A percentile compares a stretch with the other conserved stretches of the same genome.
Evolutionary conservation across 2,797 vertebrate genomes (phyloP).

Genomic region (Knipowitschia caucasica): DNA sequence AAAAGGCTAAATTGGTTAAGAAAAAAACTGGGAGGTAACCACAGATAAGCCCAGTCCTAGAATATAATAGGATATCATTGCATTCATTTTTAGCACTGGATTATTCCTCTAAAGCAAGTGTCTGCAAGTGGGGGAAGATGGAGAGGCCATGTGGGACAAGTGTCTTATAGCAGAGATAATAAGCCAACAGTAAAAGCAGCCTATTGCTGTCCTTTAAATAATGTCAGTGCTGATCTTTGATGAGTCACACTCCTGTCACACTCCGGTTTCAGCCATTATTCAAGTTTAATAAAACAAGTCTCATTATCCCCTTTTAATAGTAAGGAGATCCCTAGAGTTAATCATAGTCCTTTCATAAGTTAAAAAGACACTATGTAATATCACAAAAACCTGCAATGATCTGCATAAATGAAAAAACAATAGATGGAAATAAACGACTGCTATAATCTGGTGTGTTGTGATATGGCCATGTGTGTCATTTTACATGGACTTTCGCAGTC

Average conservation of each 20-base stretch:
- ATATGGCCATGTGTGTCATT: too few relatives aligned
- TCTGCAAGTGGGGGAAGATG: slow-evolving; percentile 3
- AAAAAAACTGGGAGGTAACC: too few relatives aligned
- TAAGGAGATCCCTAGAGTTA: slow-evolving; percentile 16
- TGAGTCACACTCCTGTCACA: slow-evolving; percentile 37
- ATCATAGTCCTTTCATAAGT: too few relatives aligned
- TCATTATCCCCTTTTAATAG: slow-evolving; percentile 29
- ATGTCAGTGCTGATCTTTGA: slow-evolving; percentile 40
- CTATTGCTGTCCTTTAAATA: slow-evolving; percentile 27
- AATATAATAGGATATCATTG: slow-evolving; percentile 13
- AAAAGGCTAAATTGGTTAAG: too few relatives aligned
- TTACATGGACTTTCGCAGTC: too few relatives aligned
- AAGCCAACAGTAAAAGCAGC: slow-evolving; percentile 39
- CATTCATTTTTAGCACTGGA: slow-evolving; percentile 17
- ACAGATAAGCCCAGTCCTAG: too few relatives aligned
- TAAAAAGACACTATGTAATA: too few relatives aligned
- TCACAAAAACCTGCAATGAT: too few relatives aligned
- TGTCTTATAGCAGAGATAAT: slow-evolving; percentile 22
- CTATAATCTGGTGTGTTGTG: too few relatives aligned
- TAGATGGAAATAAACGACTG: too few relatives aligned
- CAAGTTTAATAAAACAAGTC: slow-evolving; percentile 32
- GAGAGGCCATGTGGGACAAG: slow-evolving; percentile 14
- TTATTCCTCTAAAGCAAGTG: slow-evolving; percentile 11
- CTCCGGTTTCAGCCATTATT: slow-evolving; percentile 36
- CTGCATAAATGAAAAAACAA: too few relatives aligned